phyloP scores from a whole-genome alignment of 2,797 vertebrate genomes.

The Alca torda region DNA sequence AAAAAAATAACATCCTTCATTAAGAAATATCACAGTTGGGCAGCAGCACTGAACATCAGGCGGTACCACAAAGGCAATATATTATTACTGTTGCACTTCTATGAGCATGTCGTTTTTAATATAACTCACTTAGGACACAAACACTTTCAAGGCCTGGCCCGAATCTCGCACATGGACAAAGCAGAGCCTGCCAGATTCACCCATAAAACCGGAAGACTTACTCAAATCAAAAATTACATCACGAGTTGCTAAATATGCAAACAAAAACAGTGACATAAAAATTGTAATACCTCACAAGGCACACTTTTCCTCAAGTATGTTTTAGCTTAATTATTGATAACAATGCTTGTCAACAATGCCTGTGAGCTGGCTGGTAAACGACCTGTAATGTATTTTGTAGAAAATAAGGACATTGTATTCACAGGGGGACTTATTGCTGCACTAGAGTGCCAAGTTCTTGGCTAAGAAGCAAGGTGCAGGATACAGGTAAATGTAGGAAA shows the following conservation, averaged over 20 bases:
- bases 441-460: not conserved
- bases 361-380: not conserved
- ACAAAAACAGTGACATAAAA: not conserved
- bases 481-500: not conserved
- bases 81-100: constrained; percentile 14
- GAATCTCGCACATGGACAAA: not conserved
- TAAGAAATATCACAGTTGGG: constrained; percentile 43
- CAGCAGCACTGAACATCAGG: constrained; percentile 12
- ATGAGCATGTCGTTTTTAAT: not conserved
- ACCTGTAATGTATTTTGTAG: not conserved
- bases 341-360: not conserved
- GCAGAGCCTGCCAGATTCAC: not conserved
- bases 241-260: not conserved
- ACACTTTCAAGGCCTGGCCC: not conserved
- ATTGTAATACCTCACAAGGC: not conserved
- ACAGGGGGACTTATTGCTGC: not conserved
- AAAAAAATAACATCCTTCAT: constrained; percentile 30
- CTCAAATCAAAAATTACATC: not conserved
- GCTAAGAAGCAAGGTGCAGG: not conserved
- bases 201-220: not conserved
- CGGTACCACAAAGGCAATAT: constrained; percentile 15
- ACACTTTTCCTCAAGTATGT: not conserved
- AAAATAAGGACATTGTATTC: constrained; percentile 5
- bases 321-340: constrained; percentile 41
- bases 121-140: not conserved